Base-by-base conservation (phyloP, 2,888 invertebrate genomes). In the Netelia virgata region DNA sequence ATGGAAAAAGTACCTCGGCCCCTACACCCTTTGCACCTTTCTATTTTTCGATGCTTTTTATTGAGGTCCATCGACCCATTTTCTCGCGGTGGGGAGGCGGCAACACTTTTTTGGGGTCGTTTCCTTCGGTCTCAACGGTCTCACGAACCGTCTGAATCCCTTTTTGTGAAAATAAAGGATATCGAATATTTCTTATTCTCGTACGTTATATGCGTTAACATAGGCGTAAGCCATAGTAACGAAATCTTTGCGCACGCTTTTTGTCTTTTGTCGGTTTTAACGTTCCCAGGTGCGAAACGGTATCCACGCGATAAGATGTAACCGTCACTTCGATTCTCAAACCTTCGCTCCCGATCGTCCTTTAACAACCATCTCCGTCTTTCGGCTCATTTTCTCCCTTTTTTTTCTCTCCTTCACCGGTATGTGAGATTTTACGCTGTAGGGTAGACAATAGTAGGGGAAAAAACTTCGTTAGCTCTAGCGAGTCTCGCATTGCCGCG, bases 61-160 rank as follows among this genome's bases (percentile, higher is more conserved):
- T 77, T 79, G 68, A 53, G 14, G 55, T 72, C 63, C 73, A 66
- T 83, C 63, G 82, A 72, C 55, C 64, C 53, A 68, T 73, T 73
- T 76, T 73, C 63, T 74, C 82, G 76, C 69, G 81, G 85, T 87
- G 84, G 84, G 84, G 79, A 66, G 47, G 8, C 47, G 47, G 72
- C 74, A 85, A 63, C 77, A 84, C 84, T 85, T 87, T 91, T 91
- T 91, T 89, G 87, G 88, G 89, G 88, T 79, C 86, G 87, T 88
- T 90, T 90, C 82, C 84, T 74, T 77, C 85, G 87, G 86, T 90
- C 68, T 18, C 14, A 41, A 55, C 55, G 55, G 61, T 84, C 84
- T 84, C 82, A 82, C 84, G 78, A 50, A 57, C 18, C 55, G 68
- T 61, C 83, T 75, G 53, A 84, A 76, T 86, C 87, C 89, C 88